These are phyloP conservation scores for Chamaea fasciata DNA, from an alignment of 2,113 vertebrate genomes.

Conservation along the genomic window DNA sequence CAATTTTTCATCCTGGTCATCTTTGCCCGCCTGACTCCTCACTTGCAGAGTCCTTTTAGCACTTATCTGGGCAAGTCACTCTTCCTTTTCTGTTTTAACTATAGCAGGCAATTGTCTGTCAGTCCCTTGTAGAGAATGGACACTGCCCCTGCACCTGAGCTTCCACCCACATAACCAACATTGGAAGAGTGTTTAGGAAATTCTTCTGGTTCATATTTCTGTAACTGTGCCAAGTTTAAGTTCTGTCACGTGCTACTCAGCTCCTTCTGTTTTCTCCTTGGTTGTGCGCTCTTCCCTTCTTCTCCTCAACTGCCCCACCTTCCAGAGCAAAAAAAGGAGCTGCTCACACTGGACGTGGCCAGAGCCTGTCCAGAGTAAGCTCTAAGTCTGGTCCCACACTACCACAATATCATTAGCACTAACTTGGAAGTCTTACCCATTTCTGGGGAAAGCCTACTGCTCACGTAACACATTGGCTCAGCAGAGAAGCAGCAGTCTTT, in stretches of 20 bases:
- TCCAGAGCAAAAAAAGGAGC: background rate
- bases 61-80: background rate
- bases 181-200: background rate
- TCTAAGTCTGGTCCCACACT: background rate
- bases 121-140: background rate
- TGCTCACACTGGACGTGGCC: background rate
- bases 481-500: background rate
- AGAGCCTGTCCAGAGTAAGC: background rate
- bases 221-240: background rate
- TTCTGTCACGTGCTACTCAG: background rate
- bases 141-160: background rate
- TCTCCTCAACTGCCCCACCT: background rate
- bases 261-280: background rate
- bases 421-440: background rate
- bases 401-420: background rate
- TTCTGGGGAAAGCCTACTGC: background rate
- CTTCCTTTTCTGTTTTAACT: background rate
- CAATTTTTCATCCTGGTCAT: background rate
- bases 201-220: background rate
- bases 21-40: background rate
- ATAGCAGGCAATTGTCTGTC: background rate
- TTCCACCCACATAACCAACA: background rate
- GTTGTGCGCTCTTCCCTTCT: background rate
- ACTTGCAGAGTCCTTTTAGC: background rate
- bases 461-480: rapidly evolving